Evolutionary conservation across 2,888 invertebrate genomes (phyloP), one percentile per base, ranked within the genome.

Genomic region (Blastobasis adustella): DNA sequence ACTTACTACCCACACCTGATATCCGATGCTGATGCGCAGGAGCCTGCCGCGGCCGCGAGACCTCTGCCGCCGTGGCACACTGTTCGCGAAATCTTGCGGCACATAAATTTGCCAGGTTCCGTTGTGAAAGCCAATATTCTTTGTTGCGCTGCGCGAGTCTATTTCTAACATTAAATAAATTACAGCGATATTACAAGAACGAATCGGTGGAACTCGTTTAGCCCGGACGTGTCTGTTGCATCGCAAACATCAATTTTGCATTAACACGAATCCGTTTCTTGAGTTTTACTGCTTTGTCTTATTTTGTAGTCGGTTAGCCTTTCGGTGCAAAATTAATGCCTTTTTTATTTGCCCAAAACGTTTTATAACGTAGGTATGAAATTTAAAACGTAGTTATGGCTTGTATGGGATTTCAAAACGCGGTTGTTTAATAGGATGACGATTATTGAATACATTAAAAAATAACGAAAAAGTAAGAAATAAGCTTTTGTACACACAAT

Each of bases 121-220:
- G 83, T 87, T 86, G 84, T 86, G 87, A 87, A 87, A 87, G 87
- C 82, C 82, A 86, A 86, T 85, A 87, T 87, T 87, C 86, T 86
- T 87, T 86, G 86, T 79, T 71, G 80, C 71, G 73, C 71, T 79
- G 70, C 67, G 78, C 82, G 77, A 76, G 76, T 85, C 76, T 83
- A 80, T 84, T 85, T 84, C 81, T 79, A 84, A 84, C 84, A 87
- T 88, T 85, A 87, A 86, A 88, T 87, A 87, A 88, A 86, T 87
- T 85, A 85, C 81, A 74, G 71, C 64, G 81, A 84, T 86, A 87
- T 87, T 83, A 87, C 86, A 79, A 83, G 82, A 87, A 84, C 84
- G 82, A 84, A 85, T 85, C 82, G 75, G 73, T 63, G 64, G 73
- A 82, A 84, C 82, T 80, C 73, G 83, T 81, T 82, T 76, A 65